These are phyloP conservation scores for Pteropus alecto DNA, from an alignment of 2,113 vertebrate genomes.

Conservation along the genomic window DNA sequence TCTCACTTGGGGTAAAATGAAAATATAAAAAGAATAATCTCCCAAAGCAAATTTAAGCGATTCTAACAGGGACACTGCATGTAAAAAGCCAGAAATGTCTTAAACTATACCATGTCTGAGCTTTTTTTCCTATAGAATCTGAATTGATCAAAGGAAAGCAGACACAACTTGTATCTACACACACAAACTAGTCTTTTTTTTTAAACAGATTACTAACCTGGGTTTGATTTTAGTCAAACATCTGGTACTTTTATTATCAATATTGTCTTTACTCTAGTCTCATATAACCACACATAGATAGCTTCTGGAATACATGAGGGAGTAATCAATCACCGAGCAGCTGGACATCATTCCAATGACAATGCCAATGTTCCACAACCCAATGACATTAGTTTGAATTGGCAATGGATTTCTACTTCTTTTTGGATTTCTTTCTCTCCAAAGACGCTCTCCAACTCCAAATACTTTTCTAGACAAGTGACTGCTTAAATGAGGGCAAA, in stretches of 20 bases:
- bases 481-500: conserved; percentile 82
- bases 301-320: conserved; percentile 30
- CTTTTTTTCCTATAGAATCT: background rate
- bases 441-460: conserved; percentile 71
- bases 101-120: background rate
- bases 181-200: background rate
- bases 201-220: conserved; percentile 35
- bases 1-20: conserved; percentile 55
- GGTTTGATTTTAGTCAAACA: conserved; percentile 34
- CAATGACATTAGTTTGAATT: conserved; percentile 73
- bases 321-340: conserved; percentile 30
- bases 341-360: conserved; percentile 39
- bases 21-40: conserved; percentile 67
- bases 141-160: conserved; percentile 27
- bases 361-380: conserved; percentile 26
- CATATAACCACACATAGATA: conserved; percentile 27
- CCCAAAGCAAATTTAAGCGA: conserved; percentile 63
- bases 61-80: conserved; percentile 3
- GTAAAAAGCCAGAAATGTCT: conserved; percentile 11
- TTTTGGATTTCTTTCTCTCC: conserved; percentile 70
- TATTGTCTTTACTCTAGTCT: background rate
- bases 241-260: conserved; percentile 46
- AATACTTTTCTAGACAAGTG: conserved; percentile 83
- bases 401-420: conserved; percentile 63
- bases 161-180: background rate